Percentiles rank a stretch among this genome's conserved stretches.
Evolutionary conservation across 2,888 invertebrate genomes (phyloP).

Genomic region (Argynnis bischoffii): DNA sequence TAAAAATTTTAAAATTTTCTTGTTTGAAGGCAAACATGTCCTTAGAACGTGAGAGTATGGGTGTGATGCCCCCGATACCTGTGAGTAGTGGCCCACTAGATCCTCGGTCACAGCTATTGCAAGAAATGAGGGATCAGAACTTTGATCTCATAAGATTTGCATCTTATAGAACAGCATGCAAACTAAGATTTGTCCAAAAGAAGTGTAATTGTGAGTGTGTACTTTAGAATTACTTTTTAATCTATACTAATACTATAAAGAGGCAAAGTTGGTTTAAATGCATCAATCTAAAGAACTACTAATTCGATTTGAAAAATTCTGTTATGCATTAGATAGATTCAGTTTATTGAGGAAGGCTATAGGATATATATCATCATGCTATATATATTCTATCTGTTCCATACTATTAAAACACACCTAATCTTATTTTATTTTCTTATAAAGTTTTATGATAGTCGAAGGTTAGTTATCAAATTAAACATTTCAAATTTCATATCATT

Average conservation of each 20-base stretch:
- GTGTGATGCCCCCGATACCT: slow-evolving; percentile 53
- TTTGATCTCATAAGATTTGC: slow-evolving; percentile 98
- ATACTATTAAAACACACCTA: too few species aligned
- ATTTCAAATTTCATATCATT: not conserved
- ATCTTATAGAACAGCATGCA: slow-evolving; percentile 98
- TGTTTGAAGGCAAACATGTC: slow-evolving; percentile 56
- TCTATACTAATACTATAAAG: too few species aligned
- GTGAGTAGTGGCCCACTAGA: slow-evolving; percentile 67
- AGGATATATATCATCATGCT: too few species aligned
- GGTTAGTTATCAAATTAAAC: not conserved
- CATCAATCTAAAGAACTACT: too few species aligned
- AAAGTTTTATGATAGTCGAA: too few species aligned
- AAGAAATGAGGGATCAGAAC: slow-evolving; percentile 94
- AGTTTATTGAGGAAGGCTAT: too few species aligned
- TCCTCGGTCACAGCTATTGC: slow-evolving; percentile 89
- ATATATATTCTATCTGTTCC: too few species aligned
- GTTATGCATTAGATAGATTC: too few species aligned
- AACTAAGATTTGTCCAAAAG: slow-evolving; percentile 98
- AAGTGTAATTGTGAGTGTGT: slow-evolving; percentile 94
- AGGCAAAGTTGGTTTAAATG: too few species aligned
- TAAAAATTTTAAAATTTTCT: not conserved
- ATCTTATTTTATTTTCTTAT: too few species aligned
- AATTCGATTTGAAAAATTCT: too few species aligned
- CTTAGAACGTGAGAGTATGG: slow-evolving; percentile 67
- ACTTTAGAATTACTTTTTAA: slow-evolving; percentile 3